Base-by-base conservation (phyloP, 2,888 invertebrate genomes). In the Suillia variegata region DNA sequence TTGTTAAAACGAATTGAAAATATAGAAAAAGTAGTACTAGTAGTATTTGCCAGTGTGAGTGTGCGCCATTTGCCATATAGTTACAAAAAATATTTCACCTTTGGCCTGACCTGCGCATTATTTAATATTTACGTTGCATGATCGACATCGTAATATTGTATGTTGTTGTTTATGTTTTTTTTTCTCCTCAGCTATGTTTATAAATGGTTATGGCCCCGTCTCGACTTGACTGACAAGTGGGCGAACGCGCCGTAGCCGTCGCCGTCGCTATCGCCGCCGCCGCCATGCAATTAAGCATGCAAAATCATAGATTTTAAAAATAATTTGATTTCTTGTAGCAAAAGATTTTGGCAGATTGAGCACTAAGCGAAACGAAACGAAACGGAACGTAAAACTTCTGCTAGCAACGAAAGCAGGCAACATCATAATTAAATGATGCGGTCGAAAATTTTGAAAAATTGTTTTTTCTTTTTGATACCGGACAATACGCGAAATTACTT, bases 251-350 rank as follows among this genome's bases (percentile, higher is more conserved):
- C 31, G 31, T 12, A n/a, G n/a, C n/a, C n/a, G n/a, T n/a, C n/a
- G n/a, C n/a, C n/a, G n/a, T n/a, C n/a, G n/a, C n/a, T n/a, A n/a
- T n/a, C n/a, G n/a, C 12, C 31, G 12, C 6, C 31, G 31, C 38
- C 6, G 38, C 3, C n/a, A 38, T 38, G 38, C 38, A 38, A 38
- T 38, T 38, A 38, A n/a, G 38, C 38, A 38, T 38, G 38, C 38
- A 38, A 38, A n/a, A 38, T 38, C 10, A 38, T 38, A 38, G 38
- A 38, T 38, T 38, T 38, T 38, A 38, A n/a, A 38, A 38, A 38
- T 38, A 13, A 13, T 38, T 38, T 4, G 13, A 13, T 38, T 38
- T 38, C 12, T 38, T 38, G 38, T 3, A 4, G 38, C 10, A 10
- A 26, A 38, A 38, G 12, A 38, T 38, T 38, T 13, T 31, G 12